Base-by-base conservation (phyloP, 2,113 vertebrate species). In the Oncorhynchus gorbuscha region DNA sequence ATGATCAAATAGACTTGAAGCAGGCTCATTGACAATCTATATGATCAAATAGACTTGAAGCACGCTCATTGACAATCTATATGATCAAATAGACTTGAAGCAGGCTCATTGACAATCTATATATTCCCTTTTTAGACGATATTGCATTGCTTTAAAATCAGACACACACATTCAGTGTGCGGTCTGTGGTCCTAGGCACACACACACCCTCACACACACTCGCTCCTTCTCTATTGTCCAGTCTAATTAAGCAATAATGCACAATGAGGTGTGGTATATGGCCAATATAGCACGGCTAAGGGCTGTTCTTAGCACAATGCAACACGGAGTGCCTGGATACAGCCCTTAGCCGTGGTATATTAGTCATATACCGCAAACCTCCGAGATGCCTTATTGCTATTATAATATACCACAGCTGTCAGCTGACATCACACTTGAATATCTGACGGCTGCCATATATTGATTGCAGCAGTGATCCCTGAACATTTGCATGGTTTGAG, bases 381-480 rank as follows among this genome's bases (percentile, higher is more conserved):
- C 35, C 6, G 35, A 35, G 35, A 7, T 8, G 35, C 35, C 35
- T 35, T 35, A 35, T 35, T 35, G 35, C 35, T 35, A 8, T 35
- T 35, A 35, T 35, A 35, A 35, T 35, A 8, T 35, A 35, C 1
- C 35, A 35, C 35, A 7, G 35, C 6, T 35, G 35, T 7, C 35
- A 35, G 35, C 35, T 76, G 28, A 73, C 48, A 69, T 66, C 39
- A 59, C 51, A n/a, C 66, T 79, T 79, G 64, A 84, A 78, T 22
- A 24, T 61, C 39, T 20, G 67, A 86, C 82, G 78, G 39, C 70
- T n/a, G 28, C n/a, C 30, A 32, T n/a, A 39, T 70, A 90, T 86
- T 76, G 83, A 89, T 85, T 81, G 58, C 30, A 30, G 68, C n/a
- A 6, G 49, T 55, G 84, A 72, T 70, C n/a, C 22, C 24, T 68